phyloP scores from a whole-genome alignment of 1,140 invertebrate genomes.

The Apis dorsata region DNA sequence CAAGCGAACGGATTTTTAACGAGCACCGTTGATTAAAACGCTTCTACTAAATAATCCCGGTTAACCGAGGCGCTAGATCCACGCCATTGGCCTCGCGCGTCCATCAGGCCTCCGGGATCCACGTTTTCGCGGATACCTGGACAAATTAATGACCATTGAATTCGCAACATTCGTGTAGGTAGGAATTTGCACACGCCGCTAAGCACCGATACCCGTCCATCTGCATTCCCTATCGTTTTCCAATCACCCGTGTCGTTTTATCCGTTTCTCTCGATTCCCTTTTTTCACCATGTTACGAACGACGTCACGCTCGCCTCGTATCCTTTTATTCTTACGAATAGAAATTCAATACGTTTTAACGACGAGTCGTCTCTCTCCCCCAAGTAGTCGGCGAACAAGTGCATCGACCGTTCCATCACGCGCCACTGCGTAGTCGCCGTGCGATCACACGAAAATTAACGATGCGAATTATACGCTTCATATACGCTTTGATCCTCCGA shows the following conservation, averaged over 20 bases:
- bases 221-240: neutral
- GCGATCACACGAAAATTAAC: no score
- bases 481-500: no score
- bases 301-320: no score
- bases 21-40: slow-evolving; percentile 32
- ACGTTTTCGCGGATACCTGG: slow-evolving; percentile 59
- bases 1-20: slow-evolving; percentile 15
- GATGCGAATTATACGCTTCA: no score
- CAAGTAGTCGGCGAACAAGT: neutral
- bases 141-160: slow-evolving; percentile 66
- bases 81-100: slow-evolving; percentile 52
- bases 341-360: neutral
- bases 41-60: slow-evolving; percentile 40
- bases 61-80: slow-evolving; percentile 36
- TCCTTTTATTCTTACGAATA: no score
- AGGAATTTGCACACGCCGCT: neutral
- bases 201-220: neutral
- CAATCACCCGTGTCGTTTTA: no score
- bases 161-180: slow-evolving; percentile 39
- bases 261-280: no score
- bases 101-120: slow-evolving; percentile 45
- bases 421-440: no score
- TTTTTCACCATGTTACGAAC: no score
- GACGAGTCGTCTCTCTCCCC: neutral
- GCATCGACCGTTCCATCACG: no score